These are phyloP conservation scores for Rhinolophus sinicus DNA, from an alignment of 2,113 vertebrate species.

Conservation along the genomic window DNA sequence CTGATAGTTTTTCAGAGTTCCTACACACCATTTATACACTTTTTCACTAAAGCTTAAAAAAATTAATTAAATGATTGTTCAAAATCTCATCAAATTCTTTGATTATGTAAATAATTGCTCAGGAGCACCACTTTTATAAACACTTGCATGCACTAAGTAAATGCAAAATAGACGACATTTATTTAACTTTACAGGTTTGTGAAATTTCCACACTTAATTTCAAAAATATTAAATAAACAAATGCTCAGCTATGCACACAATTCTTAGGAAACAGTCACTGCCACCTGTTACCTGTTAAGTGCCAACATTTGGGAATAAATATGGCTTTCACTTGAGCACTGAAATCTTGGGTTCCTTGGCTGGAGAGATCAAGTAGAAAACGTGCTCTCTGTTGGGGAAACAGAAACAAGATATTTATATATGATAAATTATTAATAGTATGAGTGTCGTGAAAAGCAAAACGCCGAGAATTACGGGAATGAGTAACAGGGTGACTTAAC, in stretches of 20 bases:
- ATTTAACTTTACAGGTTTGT: slow-evolving; percentile 55
- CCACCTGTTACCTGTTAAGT: slow-evolving; percentile 46
- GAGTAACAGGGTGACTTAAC: not conserved
- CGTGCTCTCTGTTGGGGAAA: not conserved
- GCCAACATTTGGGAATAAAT: slow-evolving; percentile 65
- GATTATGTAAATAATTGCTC: slow-evolving; percentile 21
- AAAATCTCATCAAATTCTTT: slow-evolving; percentile 31
- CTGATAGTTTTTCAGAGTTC: not conserved
- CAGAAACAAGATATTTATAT: not conserved
- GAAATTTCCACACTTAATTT: slow-evolving; percentile 57
- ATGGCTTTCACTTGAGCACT: not conserved
- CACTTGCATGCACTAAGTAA: not conserved
- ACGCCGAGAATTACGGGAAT: not conserved
- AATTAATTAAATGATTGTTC: slow-evolving; percentile 31
- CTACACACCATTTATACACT: not conserved
- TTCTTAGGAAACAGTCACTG: slow-evolving; percentile 29
- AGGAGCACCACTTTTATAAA: not conserved
- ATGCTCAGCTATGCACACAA: not conserved
- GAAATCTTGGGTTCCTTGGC: not conserved
- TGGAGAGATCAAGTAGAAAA: not conserved
- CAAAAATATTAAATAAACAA: slow-evolving; percentile 61
- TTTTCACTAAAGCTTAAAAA: not conserved
- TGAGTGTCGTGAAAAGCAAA: not conserved
- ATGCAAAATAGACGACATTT: slow-evolving; percentile 14
- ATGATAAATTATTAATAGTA: not conserved